Evolutionary conservation across 2,888 invertebrate species (phyloP), one percentile per base, ranked within the genome.

Genomic region (Ectemnius lituratus): DNA sequence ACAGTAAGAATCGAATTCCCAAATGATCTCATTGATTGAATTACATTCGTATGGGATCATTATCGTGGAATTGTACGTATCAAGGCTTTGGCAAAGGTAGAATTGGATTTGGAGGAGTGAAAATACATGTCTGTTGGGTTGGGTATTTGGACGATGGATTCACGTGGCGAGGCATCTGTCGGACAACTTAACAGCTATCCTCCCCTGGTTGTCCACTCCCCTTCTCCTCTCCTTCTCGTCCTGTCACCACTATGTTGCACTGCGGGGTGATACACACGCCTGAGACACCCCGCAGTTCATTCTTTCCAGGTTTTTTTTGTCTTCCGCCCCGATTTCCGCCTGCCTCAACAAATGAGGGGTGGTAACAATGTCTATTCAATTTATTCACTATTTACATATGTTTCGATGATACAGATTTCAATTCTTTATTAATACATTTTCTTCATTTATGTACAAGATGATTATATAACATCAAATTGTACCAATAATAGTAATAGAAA

Each of bases 101-200:
- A 83, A 82, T 82, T 82, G 77, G 79, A 82, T 82, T 83, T 83
- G 70, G 76, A 76, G 69, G 60, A 67, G 75, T 47, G 80, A 77
- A 79, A 79, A 80, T 82, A 82, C 66, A 62, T 74, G 73, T 73
- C 46, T 47, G 63, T 16, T 63, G 68, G 67, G 56, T 78, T 66
- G 73, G 81, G 81, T 87, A 87, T 88, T 88, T 88, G 88, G 85
- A 86, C 80, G 84, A 73, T 76, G 87, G 86, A 86, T 87, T 89
- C 90, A 90, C 86, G 90, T 84, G 84, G 90, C 83, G 90, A 88
- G 88, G 89, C 90, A 90, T 90, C 89, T 90, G 90, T 90, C 88
- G 87, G 85, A 86, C 89, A 86, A 89, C 87, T 88, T 87, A 88
- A 89, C 87, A 85, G 84, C 87, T 84, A 81, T 82, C 81, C 83